Evolutionary conservation across 1,140 invertebrate species (phyloP), one percentile per base, ranked within the genome.

Genomic region (Drosophila ambigua): DNA sequence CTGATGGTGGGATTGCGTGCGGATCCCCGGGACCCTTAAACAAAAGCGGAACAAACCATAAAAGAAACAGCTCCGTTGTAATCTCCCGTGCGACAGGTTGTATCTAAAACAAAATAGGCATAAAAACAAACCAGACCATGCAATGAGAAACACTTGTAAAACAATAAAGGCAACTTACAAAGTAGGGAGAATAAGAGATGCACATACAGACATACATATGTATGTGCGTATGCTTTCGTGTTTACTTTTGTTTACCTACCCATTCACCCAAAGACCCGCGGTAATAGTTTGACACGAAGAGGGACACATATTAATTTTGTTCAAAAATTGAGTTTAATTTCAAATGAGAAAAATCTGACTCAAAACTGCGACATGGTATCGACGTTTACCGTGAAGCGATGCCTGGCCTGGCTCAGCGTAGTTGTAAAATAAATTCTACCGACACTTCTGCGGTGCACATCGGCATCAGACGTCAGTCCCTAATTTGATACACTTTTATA

Each of bases 401-500:
- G 23, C 3, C 1, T 4, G 23, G 23, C 23, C 26, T 28, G 62
- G 65, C 65, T 68, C 66, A 43, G 31, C 24, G 59, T 43, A 24
- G 43, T 26, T 50, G 43, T 65, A 55, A 53, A 69, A 50, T 58
- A 35, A 46, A 58, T 35, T 50, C 64, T 35, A 45, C 49, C 31
- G 11, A 13, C 54, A 39, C 26, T 41, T 41, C 9, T 41, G 39
- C 45, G 57, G 31, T 72, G 74, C 74, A 64, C 80, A 80, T 80
- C 51, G 72, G 77, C 64, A 82, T 82, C 64, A 68, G 72, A 72
- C 64, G 78, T 82, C 64, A 68, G 79, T 87, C 79, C 82, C 73
- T 87, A 87, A 87, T 87, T 87, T 87, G 83, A 87, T 87, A 87
- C 83, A 87, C 66, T 88, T 87, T 87, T 87, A 87, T 88, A 66